phyloP scores from a whole-genome alignment of 2,888 invertebrate genomes.

The Myopa tessellatipennis region DNA sequence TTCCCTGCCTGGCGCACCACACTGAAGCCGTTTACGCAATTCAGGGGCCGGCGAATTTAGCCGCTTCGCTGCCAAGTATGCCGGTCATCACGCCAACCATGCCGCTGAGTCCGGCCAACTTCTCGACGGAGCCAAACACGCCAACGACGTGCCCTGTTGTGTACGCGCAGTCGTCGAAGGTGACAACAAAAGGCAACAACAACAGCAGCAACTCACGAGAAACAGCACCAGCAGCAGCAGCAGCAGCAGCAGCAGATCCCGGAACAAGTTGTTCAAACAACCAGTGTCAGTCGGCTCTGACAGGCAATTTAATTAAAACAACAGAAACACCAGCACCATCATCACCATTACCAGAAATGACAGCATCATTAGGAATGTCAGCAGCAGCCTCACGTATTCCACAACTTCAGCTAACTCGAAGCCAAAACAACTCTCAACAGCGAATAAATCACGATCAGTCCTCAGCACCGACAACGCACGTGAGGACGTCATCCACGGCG shows the following conservation, averaged over 20 bases:
- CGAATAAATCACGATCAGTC: conserved; percentile 11
- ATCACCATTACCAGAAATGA: conserved; percentile 21
- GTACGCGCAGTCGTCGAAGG: conserved; percentile 60
- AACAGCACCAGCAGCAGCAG: conserved; percentile 26
- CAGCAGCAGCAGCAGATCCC: conserved; percentile 26
- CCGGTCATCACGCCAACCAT: conserved; percentile 37
- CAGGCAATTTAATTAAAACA: conserved; percentile 46
- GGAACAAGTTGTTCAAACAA: conserved; percentile 35
- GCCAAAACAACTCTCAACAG: conserved; percentile 26
- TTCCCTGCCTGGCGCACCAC: conserved; percentile 51
- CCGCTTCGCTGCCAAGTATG: conserved; percentile 26
- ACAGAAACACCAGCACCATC: conserved; percentile 35
- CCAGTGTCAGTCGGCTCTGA: conserved; percentile 33
- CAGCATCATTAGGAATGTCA: conserved; percentile 32
- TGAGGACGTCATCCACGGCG: conserved; percentile 20
- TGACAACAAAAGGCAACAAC: conserved; percentile 20
- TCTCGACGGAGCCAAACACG: conserved; percentile 29
- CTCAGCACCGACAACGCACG: conserved; percentile 31
- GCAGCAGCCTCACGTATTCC: conserved; percentile 56
- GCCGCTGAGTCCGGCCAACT: conserved; percentile 30
- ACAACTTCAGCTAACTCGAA: conserved; percentile 49
- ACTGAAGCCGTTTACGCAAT: conserved; percentile 62
- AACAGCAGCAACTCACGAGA: conserved; percentile 13
- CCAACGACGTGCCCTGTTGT: conserved; percentile 48
- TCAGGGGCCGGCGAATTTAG: conserved; percentile 48